Percentiles rank a stretch among this genome's conserved stretches.
Conservation (phyloP, 2,113 vertebrate species). For the Otolemur garnettii region DNA sequence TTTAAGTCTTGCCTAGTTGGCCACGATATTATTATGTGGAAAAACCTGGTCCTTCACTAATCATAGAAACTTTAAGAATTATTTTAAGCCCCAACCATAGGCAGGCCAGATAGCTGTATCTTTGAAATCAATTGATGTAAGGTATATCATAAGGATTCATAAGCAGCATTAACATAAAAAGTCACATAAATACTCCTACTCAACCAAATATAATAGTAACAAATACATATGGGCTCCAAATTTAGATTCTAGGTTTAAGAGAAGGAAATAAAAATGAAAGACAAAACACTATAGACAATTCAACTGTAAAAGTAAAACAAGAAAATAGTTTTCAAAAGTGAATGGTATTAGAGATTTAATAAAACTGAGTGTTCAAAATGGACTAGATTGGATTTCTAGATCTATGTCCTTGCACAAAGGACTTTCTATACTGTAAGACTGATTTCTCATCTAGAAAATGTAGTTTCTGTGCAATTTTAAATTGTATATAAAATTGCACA, state of each 20-base stretch:
- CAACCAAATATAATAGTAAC: not conserved
- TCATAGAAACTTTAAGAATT: constrained; percentile 22
- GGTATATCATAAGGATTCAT: not conserved
- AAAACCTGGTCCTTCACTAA: constrained; percentile 28
- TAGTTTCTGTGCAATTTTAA: too few species aligned
- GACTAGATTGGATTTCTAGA: not conserved
- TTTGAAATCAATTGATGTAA: constrained; percentile 21
- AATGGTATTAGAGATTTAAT: not conserved
- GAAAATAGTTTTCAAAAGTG: not conserved
- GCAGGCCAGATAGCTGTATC: not conserved
- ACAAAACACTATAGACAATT: not conserved
- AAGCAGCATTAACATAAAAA: constrained; percentile 2
- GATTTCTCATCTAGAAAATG: not conserved
- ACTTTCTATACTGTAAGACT: fast-evolving
- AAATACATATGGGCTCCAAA: not conserved
- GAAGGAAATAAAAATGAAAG: constrained; percentile 44
- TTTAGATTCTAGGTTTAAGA: constrained; percentile 30
- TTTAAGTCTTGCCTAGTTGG: constrained; percentile 20
- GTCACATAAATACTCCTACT: not conserved
- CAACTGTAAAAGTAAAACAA: not conserved
- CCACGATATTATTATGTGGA: not conserved
- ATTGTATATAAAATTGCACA: too few species aligned
- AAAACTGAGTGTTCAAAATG: constrained; percentile 18
- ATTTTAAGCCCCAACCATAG: not conserved
- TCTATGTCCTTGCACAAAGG: not conserved